A percentile compares a stretch with the other conserved stretches of the same genome.
Conservation (phyloP, 2,888 invertebrate genomes). For the Melanotus villosus region DNA sequence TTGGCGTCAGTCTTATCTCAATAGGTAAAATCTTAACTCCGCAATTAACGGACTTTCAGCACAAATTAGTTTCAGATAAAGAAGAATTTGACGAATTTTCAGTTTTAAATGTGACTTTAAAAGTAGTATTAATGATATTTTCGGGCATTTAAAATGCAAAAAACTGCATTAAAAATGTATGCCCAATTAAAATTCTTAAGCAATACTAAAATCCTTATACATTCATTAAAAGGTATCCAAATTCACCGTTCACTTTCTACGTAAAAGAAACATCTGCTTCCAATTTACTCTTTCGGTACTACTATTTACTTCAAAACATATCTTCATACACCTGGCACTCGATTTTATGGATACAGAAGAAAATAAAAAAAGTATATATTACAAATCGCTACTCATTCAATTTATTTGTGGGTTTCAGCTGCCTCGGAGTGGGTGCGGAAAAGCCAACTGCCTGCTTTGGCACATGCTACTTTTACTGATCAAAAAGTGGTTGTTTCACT, state of each 20-base stretch:
- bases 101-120: too few species aligned
- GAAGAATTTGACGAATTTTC: too few species aligned
- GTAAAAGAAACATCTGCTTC: constrained; percentile 29
- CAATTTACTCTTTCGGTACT: constrained; percentile 27
- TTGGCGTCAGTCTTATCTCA: too few species aligned
- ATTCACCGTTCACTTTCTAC: constrained; percentile 23
- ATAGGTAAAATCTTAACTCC: too few species aligned
- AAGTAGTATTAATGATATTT: too few species aligned
- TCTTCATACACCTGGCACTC: constrained; percentile 32
- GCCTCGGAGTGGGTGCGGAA: constrained; percentile 26
- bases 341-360: constrained; percentile 23
- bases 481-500: background rate
- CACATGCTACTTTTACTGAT: constrained; percentile 18
- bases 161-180: background rate
- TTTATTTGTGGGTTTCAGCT: constrained; percentile 35
- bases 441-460: constrained; percentile 28
- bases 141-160: too few species aligned
- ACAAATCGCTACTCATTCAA: constrained; percentile 36
- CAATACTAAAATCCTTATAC: constrained; percentile 14
- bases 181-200: constrained; percentile 15
- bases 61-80: too few species aligned
- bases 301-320: constrained; percentile 11
- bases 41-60: too few species aligned
- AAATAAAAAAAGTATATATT: constrained; percentile 34
- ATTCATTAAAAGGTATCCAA: constrained; percentile 4